A percentile compares a stretch with the other conserved stretches of the same genome.
phyloP scores from a whole-genome alignment of 2,888 invertebrate species.

The Sclerodermus sp. region DNA sequence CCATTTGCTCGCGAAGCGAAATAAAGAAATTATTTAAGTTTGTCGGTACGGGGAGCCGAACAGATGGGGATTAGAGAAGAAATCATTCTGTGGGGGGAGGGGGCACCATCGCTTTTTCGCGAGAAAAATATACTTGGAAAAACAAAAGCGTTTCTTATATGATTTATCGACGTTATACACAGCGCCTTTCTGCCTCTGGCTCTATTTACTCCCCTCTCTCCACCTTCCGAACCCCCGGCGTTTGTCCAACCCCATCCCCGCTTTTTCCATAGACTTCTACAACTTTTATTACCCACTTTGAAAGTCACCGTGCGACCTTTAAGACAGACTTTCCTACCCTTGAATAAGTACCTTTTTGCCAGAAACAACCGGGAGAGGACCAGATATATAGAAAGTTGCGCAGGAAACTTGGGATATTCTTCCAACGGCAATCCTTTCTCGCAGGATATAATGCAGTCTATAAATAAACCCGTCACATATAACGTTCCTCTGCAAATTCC shows the following conservation, averaged over 20 bases:
- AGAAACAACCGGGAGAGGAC: background rate
- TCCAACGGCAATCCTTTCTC: too few species aligned
- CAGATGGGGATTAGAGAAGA: background rate
- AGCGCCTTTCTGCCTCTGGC: background rate
- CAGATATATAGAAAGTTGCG: too few species aligned
- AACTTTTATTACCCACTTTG: constrained; percentile 35
- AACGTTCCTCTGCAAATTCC: background rate
- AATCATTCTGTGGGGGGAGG: too few species aligned
- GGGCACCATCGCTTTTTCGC: too few species aligned
- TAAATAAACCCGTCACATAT: too few species aligned
- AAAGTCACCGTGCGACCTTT: constrained; percentile 34
- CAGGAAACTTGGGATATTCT: too few species aligned
- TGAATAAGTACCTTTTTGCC: constrained; percentile 4
- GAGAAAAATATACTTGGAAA: constrained; percentile 7
- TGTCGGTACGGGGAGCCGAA: background rate
- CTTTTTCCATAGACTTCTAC: constrained; percentile 9
- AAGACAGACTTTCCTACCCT: constrained; percentile 14
- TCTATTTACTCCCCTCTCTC: background rate
- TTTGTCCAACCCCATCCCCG: background rate
- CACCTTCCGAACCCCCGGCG: background rate
- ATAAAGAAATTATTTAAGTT: constrained; percentile 11
- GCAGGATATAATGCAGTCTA: too few species aligned
- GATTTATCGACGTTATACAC: constrained; percentile 25
- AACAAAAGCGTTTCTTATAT: constrained; percentile 28
- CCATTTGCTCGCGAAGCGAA: background rate